Percentiles rank a stretch among this genome's conserved stretches.
Conservation (phyloP, 2,888 invertebrate genomes). For the Hyles lineata region DNA sequence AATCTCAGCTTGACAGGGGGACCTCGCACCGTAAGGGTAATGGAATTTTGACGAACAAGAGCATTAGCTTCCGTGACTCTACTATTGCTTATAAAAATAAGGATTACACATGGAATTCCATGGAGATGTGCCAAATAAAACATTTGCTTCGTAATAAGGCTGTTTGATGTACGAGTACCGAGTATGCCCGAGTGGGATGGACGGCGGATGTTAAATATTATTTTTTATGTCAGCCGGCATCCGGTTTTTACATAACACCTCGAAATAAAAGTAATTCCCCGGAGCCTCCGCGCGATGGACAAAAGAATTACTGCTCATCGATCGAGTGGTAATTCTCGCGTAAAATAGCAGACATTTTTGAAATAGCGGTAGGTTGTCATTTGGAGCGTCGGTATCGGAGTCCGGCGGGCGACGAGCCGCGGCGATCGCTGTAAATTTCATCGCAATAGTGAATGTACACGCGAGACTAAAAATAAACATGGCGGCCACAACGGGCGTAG, state of each 20-base stretch:
- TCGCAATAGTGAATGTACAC: slow-evolving; percentile 76
- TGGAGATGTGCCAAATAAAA: slow-evolving; percentile 30
- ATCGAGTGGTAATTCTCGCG: slow-evolving; percentile 68
- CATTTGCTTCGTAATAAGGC: slow-evolving; percentile 18
- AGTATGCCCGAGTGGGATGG: not conserved
- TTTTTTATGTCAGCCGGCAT: not conserved
- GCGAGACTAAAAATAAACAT: slow-evolving; percentile 80
- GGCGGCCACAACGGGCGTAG: slow-evolving; percentile 73
- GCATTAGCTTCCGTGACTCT: slow-evolving; percentile 60
- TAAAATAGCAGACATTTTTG: slow-evolving; percentile 78
- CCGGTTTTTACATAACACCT: slow-evolving; percentile 8
- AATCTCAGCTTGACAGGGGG: slow-evolving; percentile 77
- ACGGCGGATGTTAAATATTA: slow-evolving; percentile 14
- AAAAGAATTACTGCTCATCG: slow-evolving; percentile 74
- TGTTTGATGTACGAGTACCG: slow-evolving; percentile 32
- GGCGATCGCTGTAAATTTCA: slow-evolving; percentile 77
- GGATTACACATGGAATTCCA: not conserved
- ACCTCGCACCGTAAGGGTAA: slow-evolving; percentile 63
- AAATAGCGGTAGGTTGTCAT: slow-evolving; percentile 78
- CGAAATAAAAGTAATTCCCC: slow-evolving; percentile 67
- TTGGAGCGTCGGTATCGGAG: slow-evolving; percentile 70
- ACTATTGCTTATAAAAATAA: slow-evolving; percentile 26
- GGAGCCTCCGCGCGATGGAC: slow-evolving; percentile 61
- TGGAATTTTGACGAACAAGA: slow-evolving; percentile 77
- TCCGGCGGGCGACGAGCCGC: slow-evolving; percentile 63